These are phyloP conservation scores for Notodonta ziczac DNA, from an alignment of 2,888 invertebrate species.

Conservation along the genomic window DNA sequence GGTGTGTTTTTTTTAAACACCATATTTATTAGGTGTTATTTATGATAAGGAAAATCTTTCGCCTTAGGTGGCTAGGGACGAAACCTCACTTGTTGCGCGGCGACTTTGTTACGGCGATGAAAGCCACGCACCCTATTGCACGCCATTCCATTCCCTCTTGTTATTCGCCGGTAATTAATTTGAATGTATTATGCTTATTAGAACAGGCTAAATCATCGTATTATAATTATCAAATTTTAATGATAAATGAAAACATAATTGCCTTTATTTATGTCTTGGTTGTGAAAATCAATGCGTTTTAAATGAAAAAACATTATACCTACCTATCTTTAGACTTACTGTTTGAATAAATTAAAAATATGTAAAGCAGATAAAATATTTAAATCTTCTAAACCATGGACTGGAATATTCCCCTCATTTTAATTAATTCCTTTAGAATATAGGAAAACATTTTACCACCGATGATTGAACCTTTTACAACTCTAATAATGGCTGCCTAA, in stretches of 20 bases:
- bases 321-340: no score
- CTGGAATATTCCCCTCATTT: conserved; percentile 22
- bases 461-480: conserved; percentile 38
- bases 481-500: conserved; percentile 42
- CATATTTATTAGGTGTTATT: conserved; percentile 31
- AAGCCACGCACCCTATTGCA: conserved; percentile 78
- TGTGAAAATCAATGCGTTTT: not conserved
- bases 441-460: conserved; percentile 42
- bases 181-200: conserved; percentile 34
- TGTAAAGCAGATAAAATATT: not conserved
- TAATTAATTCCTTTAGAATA: conserved; percentile 35
- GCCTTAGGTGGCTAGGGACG: conserved; percentile 57
- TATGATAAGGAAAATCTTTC: conserved; percentile 50
- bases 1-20: conserved; percentile 19
- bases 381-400: conserved; percentile 11
- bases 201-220: conserved; percentile 35
- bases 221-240: conserved; percentile 22
- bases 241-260: conserved; percentile 18
- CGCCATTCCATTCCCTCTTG: conserved; percentile 63
- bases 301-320: not conserved
- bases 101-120: conserved; percentile 75
- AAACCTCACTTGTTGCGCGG: conserved; percentile 79
- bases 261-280: not conserved
- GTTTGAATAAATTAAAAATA: not conserved
- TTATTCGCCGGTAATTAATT: conserved; percentile 63